These are phyloP conservation scores for Nymphalis urticae DNA, from an alignment of 2,888 invertebrate species.

Conservation along the genomic window DNA sequence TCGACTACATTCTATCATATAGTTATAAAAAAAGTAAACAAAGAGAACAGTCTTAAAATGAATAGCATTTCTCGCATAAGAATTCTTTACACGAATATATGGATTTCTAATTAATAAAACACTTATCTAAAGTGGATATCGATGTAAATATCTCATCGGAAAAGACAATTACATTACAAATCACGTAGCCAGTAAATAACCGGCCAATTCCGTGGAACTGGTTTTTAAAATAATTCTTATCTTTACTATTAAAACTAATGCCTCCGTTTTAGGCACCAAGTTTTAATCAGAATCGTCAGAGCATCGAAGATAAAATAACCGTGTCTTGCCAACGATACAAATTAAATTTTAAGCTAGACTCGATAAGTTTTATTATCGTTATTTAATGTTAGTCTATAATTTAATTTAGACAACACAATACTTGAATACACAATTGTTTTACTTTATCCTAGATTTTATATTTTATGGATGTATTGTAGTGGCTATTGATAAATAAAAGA, in stretches of 20 bases:
- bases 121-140: slow-evolving; percentile 46
- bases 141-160: slow-evolving; percentile 41
- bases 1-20: background rate
- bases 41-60: slow-evolving; percentile 2
- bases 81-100: slow-evolving; percentile 42
- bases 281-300: slow-evolving; percentile 36
- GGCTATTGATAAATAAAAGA: no score
- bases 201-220: slow-evolving; percentile 37
- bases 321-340: slow-evolving; percentile 17
- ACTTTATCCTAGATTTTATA: no score
- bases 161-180: slow-evolving; percentile 45
- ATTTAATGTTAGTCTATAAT: background rate
- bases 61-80: slow-evolving; percentile 35
- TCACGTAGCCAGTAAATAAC: slow-evolving; percentile 42
- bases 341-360: slow-evolving; percentile 10
- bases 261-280: slow-evolving; percentile 44
- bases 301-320: slow-evolving; percentile 27
- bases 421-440: no score
- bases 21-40: slow-evolving; percentile 1
- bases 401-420: background rate
- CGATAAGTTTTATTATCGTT: background rate
- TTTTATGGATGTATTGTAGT: no score
- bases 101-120: slow-evolving; percentile 44
- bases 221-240: slow-evolving; percentile 42
- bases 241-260: slow-evolving; percentile 43